phyloP scores from a whole-genome alignment of 2,888 invertebrate species.

The Leptopilina drosophilae region DNA sequence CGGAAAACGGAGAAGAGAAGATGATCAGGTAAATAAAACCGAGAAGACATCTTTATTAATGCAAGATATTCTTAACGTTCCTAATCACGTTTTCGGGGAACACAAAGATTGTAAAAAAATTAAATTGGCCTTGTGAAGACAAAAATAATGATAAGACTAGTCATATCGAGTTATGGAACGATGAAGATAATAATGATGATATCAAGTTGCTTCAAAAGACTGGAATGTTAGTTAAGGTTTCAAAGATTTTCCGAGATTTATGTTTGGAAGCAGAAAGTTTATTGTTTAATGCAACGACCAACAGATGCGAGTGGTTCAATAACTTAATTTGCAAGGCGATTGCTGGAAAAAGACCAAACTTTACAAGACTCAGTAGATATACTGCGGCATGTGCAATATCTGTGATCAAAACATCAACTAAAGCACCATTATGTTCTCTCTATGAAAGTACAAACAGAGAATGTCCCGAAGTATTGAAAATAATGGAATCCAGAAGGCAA shows the following conservation, averaged over 20 bases:
- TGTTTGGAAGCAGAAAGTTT: slow-evolving; percentile 32
- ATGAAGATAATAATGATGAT: slow-evolving; percentile 27
- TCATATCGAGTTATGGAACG: background rate
- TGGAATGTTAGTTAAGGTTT: slow-evolving; percentile 31
- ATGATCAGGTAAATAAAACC: background rate
- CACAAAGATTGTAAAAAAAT: background rate
- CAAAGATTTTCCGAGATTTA: slow-evolving; percentile 5
- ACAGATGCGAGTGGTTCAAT: too few relatives aligned
- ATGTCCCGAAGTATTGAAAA: background rate
- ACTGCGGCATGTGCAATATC: too few relatives aligned
- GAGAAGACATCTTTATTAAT: slow-evolving; percentile 21
- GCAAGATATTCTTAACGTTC: slow-evolving; percentile 44
- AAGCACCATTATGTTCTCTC: slow-evolving; percentile 22
- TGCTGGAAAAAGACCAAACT: too few relatives aligned
- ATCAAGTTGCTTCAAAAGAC: background rate
- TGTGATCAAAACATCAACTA: slow-evolving; percentile 35
- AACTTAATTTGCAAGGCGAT: too few relatives aligned
- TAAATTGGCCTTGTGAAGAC: background rate
- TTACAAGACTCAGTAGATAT: too few relatives aligned
- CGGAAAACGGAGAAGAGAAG: background rate
- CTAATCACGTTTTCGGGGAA: slow-evolving; percentile 34
- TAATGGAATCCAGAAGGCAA: slow-evolving; percentile 29
- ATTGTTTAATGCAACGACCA: too few relatives aligned
- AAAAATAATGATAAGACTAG: slow-evolving; percentile 3
- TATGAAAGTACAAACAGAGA: slow-evolving; percentile 15